These are phyloP conservation scores for Pogonomyrmex californicus DNA, from an alignment of 1,140 invertebrate genomes.

Conservation along the genomic window DNA sequence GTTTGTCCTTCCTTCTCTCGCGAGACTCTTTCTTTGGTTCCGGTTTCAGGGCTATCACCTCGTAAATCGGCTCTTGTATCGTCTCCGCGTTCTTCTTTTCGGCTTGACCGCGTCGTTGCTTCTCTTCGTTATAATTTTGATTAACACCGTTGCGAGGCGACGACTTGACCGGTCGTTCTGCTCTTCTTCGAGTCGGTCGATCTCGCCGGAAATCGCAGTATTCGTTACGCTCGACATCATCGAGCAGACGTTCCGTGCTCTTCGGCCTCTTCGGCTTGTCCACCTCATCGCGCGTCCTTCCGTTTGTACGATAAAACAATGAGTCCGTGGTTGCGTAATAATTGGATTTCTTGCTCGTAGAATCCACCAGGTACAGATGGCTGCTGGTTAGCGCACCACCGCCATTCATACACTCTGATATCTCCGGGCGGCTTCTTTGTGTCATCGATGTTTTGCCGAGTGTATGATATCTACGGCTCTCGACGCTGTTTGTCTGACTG, in stretches of 20 bases:
- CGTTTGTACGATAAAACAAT: constrained; percentile 80
- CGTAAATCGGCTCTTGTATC: constrained; percentile 81
- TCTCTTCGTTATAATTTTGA: constrained; percentile 54
- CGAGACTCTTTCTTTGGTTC: constrained; percentile 76
- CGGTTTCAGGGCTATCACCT: constrained; percentile 80
- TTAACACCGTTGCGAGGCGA: constrained; percentile 55
- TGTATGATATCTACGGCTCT: constrained; percentile 76
- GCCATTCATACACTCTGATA: constrained; percentile 69
- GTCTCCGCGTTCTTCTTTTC: constrained; percentile 67
- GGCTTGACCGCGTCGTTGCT: constrained; percentile 48
- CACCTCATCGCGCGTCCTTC: constrained; percentile 57
- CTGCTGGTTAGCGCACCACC: constrained; percentile 55
- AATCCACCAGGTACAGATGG: constrained; percentile 76
- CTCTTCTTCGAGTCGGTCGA: constrained; percentile 53
- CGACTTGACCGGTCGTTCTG: constrained; percentile 62
- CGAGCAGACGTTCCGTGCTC: constrained; percentile 82
- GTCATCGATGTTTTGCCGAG: constrained; percentile 72
- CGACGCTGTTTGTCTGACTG: constrained; percentile 70
- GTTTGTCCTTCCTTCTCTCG: constrained; percentile 75
- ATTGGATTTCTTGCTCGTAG: constrained; percentile 74
- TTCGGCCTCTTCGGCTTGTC: constrained; percentile 80
- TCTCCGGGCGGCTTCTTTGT: constrained; percentile 59
- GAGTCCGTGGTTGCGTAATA: constrained; percentile 72
- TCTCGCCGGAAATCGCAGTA: constrained; percentile 73
- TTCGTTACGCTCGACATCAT: constrained; percentile 78